Conservation (phyloP, 2,113 vertebrate genomes). For the Myiopsitta monachus region DNA sequence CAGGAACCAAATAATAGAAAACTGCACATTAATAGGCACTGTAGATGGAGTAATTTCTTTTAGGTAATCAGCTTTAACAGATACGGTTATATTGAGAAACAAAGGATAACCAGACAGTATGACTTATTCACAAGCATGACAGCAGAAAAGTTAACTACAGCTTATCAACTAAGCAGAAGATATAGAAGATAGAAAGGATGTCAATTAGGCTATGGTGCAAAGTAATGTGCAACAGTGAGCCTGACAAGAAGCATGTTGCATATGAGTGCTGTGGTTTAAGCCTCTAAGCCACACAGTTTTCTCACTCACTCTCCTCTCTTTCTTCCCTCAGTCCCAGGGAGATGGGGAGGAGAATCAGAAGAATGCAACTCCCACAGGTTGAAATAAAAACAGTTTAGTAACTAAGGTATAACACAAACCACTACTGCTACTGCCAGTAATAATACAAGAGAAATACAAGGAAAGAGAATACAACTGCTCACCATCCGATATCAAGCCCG, state of each 20-base stretch:
- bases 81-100: background rate
- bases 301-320: no score
- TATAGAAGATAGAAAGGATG: background rate
- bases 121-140: background rate
- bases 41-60: background rate
- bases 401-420: no score
- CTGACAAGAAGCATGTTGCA: background rate
- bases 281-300: no score
- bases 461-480: no score
- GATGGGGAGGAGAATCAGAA: no score
- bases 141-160: background rate
- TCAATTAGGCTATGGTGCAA: background rate
- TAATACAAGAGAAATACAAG: no score
- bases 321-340: no score
- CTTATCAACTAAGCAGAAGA: background rate
- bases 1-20: background rate
- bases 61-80: background rate
- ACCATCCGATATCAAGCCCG: no score
- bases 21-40: background rate
- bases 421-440: no score
- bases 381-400: no score
- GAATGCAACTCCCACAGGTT: no score
- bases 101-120: background rate
- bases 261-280: no score
- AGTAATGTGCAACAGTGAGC: rapidly evolving